Conservation (phyloP, 2,113 vertebrate genomes). For the Himantopus leucocephalus region DNA sequence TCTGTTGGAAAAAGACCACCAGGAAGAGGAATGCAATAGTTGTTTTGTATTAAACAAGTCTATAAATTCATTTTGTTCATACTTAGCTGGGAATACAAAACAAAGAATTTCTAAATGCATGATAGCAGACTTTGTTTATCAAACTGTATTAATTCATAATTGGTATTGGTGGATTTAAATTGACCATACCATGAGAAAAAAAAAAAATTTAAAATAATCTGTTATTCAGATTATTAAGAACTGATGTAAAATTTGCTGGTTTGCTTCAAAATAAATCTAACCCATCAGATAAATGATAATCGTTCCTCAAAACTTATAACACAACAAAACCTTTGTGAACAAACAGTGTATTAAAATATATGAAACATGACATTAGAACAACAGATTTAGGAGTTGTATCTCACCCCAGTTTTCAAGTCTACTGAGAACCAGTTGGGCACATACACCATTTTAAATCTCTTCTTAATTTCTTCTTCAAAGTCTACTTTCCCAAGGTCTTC, state of each 20-base stretch:
- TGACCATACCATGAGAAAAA: background rate
- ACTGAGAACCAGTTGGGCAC: conserved; percentile 99
- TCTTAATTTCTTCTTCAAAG: conserved; percentile 98
- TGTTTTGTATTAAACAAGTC: background rate
- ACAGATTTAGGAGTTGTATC: background rate
- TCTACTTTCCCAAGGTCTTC: conserved; percentile 98
- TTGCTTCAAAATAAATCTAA: background rate
- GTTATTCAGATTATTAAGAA: background rate
- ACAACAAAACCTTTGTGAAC: background rate
- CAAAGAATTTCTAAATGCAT: background rate
- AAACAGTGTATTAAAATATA: background rate
- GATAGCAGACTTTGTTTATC: background rate
- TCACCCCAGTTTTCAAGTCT: conserved; percentile 98
- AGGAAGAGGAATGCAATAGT: background rate
- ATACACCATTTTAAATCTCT: conserved; percentile 99
- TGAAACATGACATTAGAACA: background rate
- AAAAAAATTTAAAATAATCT: background rate
- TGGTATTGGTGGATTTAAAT: background rate
- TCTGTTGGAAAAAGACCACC: conserved; percentile 72
- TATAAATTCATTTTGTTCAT: background rate
- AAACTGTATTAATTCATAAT: background rate
- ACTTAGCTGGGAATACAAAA: background rate
- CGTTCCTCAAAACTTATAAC: background rate
- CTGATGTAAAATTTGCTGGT: background rate
- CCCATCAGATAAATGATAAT: background rate